A percentile compares a stretch with the other conserved stretches of the same genome.
Evolutionary conservation across 1,140 invertebrate genomes (phyloP).

Genomic region (Idris sp.): DNA sequence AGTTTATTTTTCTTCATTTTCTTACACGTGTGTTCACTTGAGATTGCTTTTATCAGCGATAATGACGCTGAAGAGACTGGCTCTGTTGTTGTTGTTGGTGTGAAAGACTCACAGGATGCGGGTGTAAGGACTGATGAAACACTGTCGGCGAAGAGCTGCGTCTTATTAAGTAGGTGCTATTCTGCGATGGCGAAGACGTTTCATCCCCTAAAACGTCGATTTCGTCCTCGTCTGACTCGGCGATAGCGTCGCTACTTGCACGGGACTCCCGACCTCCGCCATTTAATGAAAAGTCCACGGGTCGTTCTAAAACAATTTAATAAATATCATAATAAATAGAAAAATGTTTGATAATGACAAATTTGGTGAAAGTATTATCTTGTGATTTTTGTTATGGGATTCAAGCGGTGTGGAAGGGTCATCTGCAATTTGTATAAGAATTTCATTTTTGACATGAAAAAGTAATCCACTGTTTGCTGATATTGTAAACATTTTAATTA

Average conservation of each 20-base stretch:
- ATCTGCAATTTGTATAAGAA: no score
- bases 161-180: conserved; percentile 59
- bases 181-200: conserved; percentile 62
- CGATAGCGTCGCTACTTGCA: conserved; percentile 71
- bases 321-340: no score
- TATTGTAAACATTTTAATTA: no score
- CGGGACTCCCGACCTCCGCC: conserved; percentile 71
- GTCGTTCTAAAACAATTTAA: conserved; percentile 72
- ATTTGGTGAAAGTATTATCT: no score
- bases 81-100: conserved; percentile 68
- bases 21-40: conserved; percentile 26
- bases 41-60: conserved; percentile 69
- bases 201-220: conserved; percentile 76
- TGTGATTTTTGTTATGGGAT: no score
- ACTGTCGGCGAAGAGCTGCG: conserved; percentile 63
- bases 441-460: no score
- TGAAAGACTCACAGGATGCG: conserved; percentile 50
- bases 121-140: conserved; percentile 59
- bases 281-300: conserved; percentile 74
- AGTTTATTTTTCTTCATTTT: no score
- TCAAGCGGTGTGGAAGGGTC: no score
- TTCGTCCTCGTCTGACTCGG: conserved; percentile 74
- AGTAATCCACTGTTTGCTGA: no score
- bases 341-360: no score
- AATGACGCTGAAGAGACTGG: conserved; percentile 70